phyloP scores from a whole-genome alignment of 2,113 vertebrate species.

The Lates calcarifer region DNA sequence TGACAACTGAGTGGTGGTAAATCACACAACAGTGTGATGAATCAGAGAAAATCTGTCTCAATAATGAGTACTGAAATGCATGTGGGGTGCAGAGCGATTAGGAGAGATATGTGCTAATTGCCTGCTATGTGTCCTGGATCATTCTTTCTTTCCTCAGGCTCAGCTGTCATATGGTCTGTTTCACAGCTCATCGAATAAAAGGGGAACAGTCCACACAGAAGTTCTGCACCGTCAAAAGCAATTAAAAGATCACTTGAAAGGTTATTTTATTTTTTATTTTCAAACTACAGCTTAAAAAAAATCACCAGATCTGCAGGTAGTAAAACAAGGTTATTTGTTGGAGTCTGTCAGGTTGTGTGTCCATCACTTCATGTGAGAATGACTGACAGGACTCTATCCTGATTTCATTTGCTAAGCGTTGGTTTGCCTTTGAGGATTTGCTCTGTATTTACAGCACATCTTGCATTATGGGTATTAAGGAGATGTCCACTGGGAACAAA shows the following conservation, averaged over 20 bases:
- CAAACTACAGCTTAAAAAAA: background rate
- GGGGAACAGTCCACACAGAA: background rate
- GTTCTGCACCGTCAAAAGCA: conserved; percentile 1
- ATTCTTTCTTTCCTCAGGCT: conserved; percentile 29
- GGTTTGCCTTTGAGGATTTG: background rate
- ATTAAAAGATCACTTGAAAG: conserved; percentile 21
- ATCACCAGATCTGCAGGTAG: background rate
- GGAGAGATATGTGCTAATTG: conserved; percentile 66
- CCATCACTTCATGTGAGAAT: background rate
- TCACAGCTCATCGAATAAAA: conserved; percentile 12
- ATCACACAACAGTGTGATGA: conserved; percentile 54
- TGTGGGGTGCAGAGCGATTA: conserved; percentile 46
- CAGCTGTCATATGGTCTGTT: conserved; percentile 53
- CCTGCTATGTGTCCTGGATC: conserved; percentile 63
- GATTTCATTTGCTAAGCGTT: background rate
- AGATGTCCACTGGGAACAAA: background rate
- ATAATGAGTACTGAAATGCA: conserved; percentile 56
- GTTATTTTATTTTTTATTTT: background rate
- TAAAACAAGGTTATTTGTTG: background rate
- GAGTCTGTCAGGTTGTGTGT: background rate
- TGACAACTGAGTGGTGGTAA: conserved; percentile 58
- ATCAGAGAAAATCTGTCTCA: conserved; percentile 69
- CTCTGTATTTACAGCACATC: background rate
- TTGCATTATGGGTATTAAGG: background rate
- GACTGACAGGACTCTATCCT: background rate